These are phyloP conservation scores for Matsumurasca onukii DNA, from an alignment of 1,140 invertebrate species.

Conservation along the genomic window DNA sequence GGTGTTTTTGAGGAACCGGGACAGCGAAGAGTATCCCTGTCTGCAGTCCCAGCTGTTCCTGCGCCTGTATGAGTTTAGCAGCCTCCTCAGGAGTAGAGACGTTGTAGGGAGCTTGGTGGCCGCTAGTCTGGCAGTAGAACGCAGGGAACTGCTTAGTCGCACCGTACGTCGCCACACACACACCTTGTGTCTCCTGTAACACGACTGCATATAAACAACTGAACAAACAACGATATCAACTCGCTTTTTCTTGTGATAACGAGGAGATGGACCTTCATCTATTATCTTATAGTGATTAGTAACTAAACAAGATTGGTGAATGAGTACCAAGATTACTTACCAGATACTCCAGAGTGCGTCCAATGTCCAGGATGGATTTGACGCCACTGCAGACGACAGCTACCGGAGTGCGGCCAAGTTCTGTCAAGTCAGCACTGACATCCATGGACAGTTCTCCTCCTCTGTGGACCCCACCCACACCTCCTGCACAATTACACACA, in stretches of 20 bases:
- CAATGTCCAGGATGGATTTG: conserved; percentile 97
- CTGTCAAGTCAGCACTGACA: conserved; percentile 92
- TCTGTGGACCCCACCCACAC: conserved; percentile 93
- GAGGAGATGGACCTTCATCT: too few relatives aligned
- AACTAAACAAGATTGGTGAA: too few relatives aligned
- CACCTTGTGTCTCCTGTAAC: conserved; percentile 87
- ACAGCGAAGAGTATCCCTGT: conserved; percentile 90
- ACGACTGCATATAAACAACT: conserved; percentile 29
- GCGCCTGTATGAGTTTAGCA: conserved; percentile 64
- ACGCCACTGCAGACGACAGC: conserved; percentile 93
- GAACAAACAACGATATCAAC: neutral
- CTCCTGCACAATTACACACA: conserved; percentile 52
- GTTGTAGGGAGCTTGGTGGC: conserved; percentile 67
- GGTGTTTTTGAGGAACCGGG: conserved; percentile 76
- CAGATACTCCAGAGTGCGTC: conserved; percentile 90
- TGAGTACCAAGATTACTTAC: conserved; percentile 61
- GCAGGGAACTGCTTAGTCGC: conserved; percentile 72
- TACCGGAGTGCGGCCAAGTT: conserved; percentile 83
- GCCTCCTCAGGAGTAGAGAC: conserved; percentile 63
- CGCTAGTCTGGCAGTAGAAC: conserved; percentile 80
- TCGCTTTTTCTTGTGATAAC: too few relatives aligned
- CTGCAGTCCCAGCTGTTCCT: conserved; percentile 59
- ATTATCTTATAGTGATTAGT: too few relatives aligned
- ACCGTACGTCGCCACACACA: conserved; percentile 81
- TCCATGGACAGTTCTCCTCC: conserved; percentile 83